Evolutionary conservation across 2,113 vertebrate genomes (phyloP), one percentile per base, ranked within the genome.

Genomic region (Mesocricetus auratus): DNA sequence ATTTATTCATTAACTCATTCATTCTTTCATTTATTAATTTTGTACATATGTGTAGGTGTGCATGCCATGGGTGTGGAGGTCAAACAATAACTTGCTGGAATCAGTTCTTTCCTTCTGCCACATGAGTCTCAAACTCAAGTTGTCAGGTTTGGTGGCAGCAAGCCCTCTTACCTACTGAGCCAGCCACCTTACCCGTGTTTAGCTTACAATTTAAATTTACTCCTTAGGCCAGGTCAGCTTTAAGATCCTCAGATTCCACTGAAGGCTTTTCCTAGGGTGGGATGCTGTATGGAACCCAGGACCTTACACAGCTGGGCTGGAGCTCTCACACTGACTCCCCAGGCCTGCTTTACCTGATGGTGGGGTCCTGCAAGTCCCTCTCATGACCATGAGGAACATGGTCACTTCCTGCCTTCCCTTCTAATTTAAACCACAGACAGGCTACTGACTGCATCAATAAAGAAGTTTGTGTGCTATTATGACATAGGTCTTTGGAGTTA

Each of bases 401-500:
- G 56, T 6, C 56, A 69, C 16, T 29, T 45, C 36, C n/a, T 42
- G 12, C 68, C 33, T 64, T 88, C 58, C 60, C 45, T 71, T 96
- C 68, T 24, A 79, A 93, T 90, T 56, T 62, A 74, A 78, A 81
- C 86, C 85, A 45, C 50, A 53, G 47, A 62, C n/a, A 42, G 66
- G 13, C 36, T 50, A 33, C 86, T 22, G 15, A 64, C n/a, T 74
- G 2, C 26, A 22, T 45, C 50, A 93, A 78, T 33, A 47, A 68
- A 22, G 36, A 45, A 79, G 15, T 87, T 74, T 19, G 89, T 68
- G 74, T 45, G 89, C 60, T 29, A 50, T 94, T 36, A 22, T 77
- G 50, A 77, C 36, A 69, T 96, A 95, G 77, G 45, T 26, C 68
- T 66, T 86, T 92, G 26, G 26, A 90, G 19, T 81, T 82, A 60